Base-by-base conservation (phyloP, 1,140 invertebrate genomes). In the Drosophila teissieri region DNA sequence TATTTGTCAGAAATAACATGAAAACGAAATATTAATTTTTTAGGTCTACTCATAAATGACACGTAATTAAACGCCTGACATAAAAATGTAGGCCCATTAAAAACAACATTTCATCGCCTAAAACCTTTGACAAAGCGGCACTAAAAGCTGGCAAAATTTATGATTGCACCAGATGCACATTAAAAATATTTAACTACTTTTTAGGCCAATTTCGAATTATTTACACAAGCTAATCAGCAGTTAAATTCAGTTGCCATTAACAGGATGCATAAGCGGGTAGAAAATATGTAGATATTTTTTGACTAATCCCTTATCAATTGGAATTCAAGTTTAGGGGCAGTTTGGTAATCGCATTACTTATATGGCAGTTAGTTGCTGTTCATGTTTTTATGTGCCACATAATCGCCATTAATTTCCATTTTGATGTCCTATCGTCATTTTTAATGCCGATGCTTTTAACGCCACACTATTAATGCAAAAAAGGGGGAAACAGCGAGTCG, bases 371-470 rank as follows among this genome's bases (percentile, higher is more conserved):
- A 57, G 68, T 70, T 72, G 46, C 44, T 57, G 67, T 57, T 57
- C 68, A 70, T 70, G 64, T 49, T 70, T 57, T 72, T 72, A 72
- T 72, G 65, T 67, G 72, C 73, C 73, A 52, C 69, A 73, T 73
- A 73, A 73, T 73, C 68, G 69, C 73, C 62, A 67, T 76, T 76
- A 76, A 76, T 76, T 75, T 75, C 61, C 72, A 57, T 76, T 76
- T 76, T 76, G 73, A 76, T 76, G 54, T 76, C 53, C 73, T 39
- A 76, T 83, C 70, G 70, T 83, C 68, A 72, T 62, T 79, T 83
- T 88, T 88, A 83, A 83, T 88, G 80, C 67, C 75, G 68, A 73
- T 69, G 81, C 81, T 85, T 85, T 84, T 84, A 84, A 55, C 76
- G 62, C 73, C 69, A 60, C 53, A 27, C 53, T 62, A 51, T 8